Percentiles rank a stretch among this genome's conserved stretches.
phyloP scores from a whole-genome alignment of 2,888 invertebrate genomes.

The Allygus modestus region DNA sequence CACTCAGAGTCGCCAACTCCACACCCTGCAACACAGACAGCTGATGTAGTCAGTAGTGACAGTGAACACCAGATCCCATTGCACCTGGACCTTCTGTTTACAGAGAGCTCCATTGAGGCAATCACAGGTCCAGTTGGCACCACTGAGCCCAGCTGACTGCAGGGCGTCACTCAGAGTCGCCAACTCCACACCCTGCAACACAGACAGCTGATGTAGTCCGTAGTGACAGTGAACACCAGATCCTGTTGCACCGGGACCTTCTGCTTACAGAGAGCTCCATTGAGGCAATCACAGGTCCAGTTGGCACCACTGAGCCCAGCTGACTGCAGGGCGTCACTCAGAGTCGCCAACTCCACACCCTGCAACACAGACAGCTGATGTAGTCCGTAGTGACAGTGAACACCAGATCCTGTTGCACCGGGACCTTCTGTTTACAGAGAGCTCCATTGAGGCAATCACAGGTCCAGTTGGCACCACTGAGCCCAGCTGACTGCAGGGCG shows the following conservation, averaged over 20 bases:
- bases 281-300: slow-evolving; percentile 82
- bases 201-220: slow-evolving; percentile 83
- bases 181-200: slow-evolving; percentile 64
- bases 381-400: slow-evolving; percentile 87
- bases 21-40: slow-evolving; percentile 72
- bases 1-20: slow-evolving; percentile 68
- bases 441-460: slow-evolving; percentile 81
- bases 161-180: slow-evolving; percentile 68
- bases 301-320: slow-evolving; percentile 72
- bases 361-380: slow-evolving; percentile 77
- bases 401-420: slow-evolving; percentile 80
- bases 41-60: slow-evolving; percentile 86
- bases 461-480: slow-evolving; percentile 76
- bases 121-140: slow-evolving; percentile 78
- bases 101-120: slow-evolving; percentile 84
- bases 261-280: slow-evolving; percentile 83
- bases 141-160: slow-evolving; percentile 69
- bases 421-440: slow-evolving; percentile 84
- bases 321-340: slow-evolving; percentile 69
- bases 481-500: slow-evolving; percentile 68
- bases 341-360: slow-evolving; percentile 66
- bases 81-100: slow-evolving; percentile 82
- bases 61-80: slow-evolving; percentile 80
- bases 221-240: slow-evolving; percentile 81
- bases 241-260: slow-evolving; percentile 81